A percentile compares a stretch with the other conserved stretches of the same genome.
phyloP scores from a whole-genome alignment of 1,140 invertebrate species.

The Drosophila lini region DNA sequence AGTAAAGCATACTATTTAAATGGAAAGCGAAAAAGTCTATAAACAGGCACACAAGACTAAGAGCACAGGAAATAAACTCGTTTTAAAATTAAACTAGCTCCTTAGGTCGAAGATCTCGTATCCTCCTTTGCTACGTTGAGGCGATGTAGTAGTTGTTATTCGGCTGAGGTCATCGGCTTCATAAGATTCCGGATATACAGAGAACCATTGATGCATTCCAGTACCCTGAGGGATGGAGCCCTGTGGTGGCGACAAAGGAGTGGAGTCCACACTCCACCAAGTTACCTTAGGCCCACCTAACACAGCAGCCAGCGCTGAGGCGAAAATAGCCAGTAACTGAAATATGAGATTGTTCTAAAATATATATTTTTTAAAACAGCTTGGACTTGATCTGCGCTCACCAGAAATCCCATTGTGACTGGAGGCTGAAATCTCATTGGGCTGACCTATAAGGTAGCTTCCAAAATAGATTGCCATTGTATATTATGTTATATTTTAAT shows the following conservation, averaged over 20 bases:
- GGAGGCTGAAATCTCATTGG: neutral
- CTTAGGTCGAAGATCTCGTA: neutral
- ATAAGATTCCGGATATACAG: neutral
- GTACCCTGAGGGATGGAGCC: neutral
- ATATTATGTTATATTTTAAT: neutral
- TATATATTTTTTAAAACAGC: neutral
- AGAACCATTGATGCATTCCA: conserved; percentile 1
- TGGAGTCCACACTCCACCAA: neutral
- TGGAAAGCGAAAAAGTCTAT: neutral
- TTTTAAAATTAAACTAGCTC: neutral
- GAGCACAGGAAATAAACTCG: neutral
- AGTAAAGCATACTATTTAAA: conserved; percentile 1
- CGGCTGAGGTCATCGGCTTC: neutral
- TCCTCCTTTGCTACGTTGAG: neutral
- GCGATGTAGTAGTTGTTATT: neutral
- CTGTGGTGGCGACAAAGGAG: neutral
- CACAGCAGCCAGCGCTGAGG: neutral
- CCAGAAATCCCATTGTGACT: conserved; percentile 5
- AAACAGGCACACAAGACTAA: neutral
- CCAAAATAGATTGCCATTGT: neutral
- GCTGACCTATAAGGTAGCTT: neutral
- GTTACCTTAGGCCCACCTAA: neutral
- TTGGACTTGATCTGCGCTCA: neutral
- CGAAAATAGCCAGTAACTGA: neutral
- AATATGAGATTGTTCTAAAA: no score